phyloP scores from a whole-genome alignment of 2,888 invertebrate genomes.

The Leptopterna dolabrata region DNA sequence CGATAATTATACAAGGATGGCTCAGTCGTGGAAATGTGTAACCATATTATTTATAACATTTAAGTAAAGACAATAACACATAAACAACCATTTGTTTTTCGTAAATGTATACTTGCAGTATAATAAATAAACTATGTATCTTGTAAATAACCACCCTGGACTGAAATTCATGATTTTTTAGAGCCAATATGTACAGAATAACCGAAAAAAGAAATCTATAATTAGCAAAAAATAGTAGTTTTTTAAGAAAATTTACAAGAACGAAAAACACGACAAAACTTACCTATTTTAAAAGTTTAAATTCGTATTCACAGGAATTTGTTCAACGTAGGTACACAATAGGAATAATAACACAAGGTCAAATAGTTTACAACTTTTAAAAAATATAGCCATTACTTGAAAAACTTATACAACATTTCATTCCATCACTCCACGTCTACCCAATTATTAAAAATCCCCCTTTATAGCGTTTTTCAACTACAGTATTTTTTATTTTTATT shows the following conservation, averaged over 20 bases:
- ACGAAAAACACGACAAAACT: neutral
- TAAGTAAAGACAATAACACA: slow-evolving; percentile 51
- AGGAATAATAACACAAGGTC: slow-evolving; percentile 5
- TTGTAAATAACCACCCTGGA: slow-evolving; percentile 56
- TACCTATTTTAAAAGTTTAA: slow-evolving; percentile 11
- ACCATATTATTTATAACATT: slow-evolving; percentile 54
- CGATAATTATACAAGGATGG: slow-evolving; percentile 62
- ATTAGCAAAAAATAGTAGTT: slow-evolving; percentile 37
- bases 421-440: slow-evolving; percentile 1
- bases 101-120: slow-evolving; percentile 46
- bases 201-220: neutral
- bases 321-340: slow-evolving; percentile 17
- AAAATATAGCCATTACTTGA: neutral
- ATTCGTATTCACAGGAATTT: slow-evolving; percentile 44
- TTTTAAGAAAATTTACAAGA: slow-evolving; percentile 14
- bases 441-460: neutral
- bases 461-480: neutral
- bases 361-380: neutral
- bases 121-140: slow-evolving; percentile 48
- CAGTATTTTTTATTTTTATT: neutral
- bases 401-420: neutral
- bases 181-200: slow-evolving; percentile 38
- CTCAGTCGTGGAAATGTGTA: slow-evolving; percentile 62
- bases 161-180: slow-evolving; percentile 38
- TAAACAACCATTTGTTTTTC: slow-evolving; percentile 43